Evolutionary conservation across 2,797 vertebrate genomes (phyloP).

Genomic region (Premnoplex brunnescens): DNA sequence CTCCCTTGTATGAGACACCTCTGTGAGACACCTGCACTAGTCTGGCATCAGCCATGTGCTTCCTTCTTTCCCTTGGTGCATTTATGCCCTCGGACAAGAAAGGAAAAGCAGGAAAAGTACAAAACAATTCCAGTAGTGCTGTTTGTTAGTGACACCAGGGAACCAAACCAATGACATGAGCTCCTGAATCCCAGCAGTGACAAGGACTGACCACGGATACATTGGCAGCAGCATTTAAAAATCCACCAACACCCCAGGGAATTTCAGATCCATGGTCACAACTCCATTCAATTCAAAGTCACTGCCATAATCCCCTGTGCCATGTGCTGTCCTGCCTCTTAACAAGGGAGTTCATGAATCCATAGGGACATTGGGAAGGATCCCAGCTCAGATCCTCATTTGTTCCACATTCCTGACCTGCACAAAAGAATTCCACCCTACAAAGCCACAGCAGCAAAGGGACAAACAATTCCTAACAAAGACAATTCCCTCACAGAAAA

Average conservation of each 20-base stretch:
- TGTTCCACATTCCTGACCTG: background rate
- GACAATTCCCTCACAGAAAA: background rate
- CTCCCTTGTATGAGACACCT: background rate
- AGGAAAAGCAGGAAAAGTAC: no score
- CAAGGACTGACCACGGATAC: fast-evolving
- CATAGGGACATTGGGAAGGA: background rate
- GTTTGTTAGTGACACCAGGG: background rate
- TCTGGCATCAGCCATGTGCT: fast-evolving
- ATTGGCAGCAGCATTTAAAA: background rate
- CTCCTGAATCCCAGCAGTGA: background rate
- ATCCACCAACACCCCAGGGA: fast-evolving
- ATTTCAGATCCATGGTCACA: background rate
- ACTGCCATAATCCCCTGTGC: background rate
- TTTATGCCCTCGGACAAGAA: background rate
- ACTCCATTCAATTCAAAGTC: background rate
- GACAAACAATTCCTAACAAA: background rate
- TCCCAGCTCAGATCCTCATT: background rate
- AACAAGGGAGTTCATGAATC: background rate
- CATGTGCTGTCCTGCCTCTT: background rate
- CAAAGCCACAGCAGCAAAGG: background rate
- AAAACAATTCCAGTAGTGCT: no score
- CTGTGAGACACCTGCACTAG: no score
- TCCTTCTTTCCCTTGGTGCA: background rate
- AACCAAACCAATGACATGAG: fast-evolving
- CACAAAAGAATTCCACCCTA: background rate